A percentile compares a stretch with the other conserved stretches of the same genome.
Evolutionary conservation across 2,113 vertebrate species (phyloP).

Genomic region (Andinoacara biseriatus): DNA sequence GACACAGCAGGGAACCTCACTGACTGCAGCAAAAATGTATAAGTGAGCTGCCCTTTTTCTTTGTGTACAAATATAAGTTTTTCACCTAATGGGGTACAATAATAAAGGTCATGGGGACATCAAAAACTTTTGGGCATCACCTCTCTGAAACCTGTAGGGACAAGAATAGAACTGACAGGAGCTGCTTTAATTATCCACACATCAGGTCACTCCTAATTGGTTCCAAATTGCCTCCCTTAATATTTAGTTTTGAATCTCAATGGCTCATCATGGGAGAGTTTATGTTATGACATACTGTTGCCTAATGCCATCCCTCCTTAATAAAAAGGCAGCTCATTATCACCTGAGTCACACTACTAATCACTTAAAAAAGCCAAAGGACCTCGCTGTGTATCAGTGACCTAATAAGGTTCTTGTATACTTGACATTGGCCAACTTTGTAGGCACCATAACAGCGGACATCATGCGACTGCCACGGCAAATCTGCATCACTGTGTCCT

Average conservation of each 20-base stretch:
- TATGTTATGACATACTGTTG: neutral
- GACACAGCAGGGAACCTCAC: neutral
- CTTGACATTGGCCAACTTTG: constrained; percentile 15
- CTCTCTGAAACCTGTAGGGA: neutral
- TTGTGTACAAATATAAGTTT: neutral
- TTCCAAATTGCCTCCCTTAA: neutral
- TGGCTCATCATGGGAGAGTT: neutral
- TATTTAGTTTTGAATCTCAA: neutral
- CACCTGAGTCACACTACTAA: neutral
- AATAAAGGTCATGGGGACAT: neutral
- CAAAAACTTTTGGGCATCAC: neutral
- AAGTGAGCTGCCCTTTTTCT: neutral
- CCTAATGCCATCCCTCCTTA: neutral
- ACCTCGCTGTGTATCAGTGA: neutral
- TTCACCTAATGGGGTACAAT: neutral
- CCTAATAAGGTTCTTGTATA: neutral
- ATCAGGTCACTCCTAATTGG: neutral
- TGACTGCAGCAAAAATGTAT: neutral
- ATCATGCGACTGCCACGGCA: constrained; percentile 2
- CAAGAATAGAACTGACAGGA: neutral
- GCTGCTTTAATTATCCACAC: neutral
- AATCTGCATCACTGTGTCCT: neutral
- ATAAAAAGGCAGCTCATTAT: constrained; percentile 26
- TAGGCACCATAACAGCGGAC: constrained; percentile 1
- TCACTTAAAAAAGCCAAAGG: constrained; percentile 35